Evolutionary conservation across 2,888 invertebrate species (phyloP).

Genomic region (Amiota communis): DNA sequence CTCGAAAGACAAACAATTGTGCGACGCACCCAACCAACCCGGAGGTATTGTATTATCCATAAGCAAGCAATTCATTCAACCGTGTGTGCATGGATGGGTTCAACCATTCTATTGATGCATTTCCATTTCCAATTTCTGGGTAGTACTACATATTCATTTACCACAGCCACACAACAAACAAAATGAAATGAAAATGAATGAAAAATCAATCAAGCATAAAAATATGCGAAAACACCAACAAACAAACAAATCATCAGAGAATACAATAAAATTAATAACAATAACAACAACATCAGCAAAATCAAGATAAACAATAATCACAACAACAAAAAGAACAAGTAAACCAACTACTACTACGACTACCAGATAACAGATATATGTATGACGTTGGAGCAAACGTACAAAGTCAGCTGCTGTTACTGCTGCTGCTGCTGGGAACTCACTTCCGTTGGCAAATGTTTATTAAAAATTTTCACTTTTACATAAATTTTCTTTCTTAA

Average conservation of each 20-base stretch:
- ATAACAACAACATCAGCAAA: no score
- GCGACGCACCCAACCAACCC: conserved; percentile 31
- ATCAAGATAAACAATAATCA: not conserved
- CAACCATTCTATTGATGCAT: no score
- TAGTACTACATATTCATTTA: no score
- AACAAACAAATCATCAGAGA: not conserved
- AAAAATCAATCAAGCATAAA: conserved; percentile 53
- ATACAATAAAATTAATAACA: no score
- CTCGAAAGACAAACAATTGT: conserved; percentile 26
- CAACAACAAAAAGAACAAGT: not conserved
- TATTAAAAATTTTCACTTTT: conserved; percentile 64
- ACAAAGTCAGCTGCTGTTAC: not conserved
- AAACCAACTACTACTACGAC: no score
- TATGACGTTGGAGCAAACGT: not conserved
- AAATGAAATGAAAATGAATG: not conserved
- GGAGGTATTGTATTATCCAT: no score
- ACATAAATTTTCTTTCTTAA: conserved; percentile 52
- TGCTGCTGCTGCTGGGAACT: conserved; percentile 36
- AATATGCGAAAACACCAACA: conserved; percentile 39
- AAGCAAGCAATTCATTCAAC: no score
- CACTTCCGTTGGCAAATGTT: conserved; percentile 58
- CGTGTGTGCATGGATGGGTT: no score
- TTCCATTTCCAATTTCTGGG: no score
- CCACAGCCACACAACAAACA: no score
- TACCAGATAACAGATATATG: not conserved